phyloP scores from a whole-genome alignment of 1,140 invertebrate species.

The Drosophila arizonae region DNA sequence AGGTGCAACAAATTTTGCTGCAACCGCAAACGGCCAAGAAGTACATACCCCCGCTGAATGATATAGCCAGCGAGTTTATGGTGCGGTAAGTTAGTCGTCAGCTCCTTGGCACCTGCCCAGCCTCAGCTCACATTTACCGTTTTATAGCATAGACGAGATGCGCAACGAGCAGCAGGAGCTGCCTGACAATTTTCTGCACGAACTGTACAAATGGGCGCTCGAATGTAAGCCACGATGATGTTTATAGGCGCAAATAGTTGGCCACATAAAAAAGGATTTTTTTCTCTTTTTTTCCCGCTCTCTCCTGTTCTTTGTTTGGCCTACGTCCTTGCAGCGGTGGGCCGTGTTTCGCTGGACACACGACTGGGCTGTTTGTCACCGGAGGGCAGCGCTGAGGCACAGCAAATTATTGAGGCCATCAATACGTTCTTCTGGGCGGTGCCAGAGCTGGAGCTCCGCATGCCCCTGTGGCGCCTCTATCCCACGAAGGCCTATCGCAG shows the following conservation, averaged over 20 bases:
- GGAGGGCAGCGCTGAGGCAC: conserved; percentile 86
- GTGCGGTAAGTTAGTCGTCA: conserved; percentile 84
- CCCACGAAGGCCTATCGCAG: conserved; percentile 89
- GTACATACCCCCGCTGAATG: conserved; percentile 88
- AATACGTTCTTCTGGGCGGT: conserved; percentile 92
- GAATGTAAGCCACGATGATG: conserved; percentile 88
- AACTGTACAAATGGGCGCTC: conserved; percentile 94
- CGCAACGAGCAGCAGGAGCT: conserved; percentile 87
- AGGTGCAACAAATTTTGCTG: conserved; percentile 92
- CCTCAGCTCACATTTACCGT: neutral
- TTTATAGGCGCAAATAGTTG: neutral
- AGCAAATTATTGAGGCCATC: conserved; percentile 90
- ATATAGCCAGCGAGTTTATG: conserved; percentile 89
- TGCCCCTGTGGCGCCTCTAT: conserved; percentile 91
- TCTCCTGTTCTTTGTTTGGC: neutral
- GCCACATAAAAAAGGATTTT: neutral
- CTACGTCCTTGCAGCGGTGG: conserved; percentile 86
- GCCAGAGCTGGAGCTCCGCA: conserved; percentile 89
- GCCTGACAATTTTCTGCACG: conserved; percentile 90
- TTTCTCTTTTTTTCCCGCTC: too few species aligned
- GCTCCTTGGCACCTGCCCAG: neutral
- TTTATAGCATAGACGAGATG: conserved; percentile 87
- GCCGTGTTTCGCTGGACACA: conserved; percentile 90
- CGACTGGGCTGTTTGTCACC: conserved; percentile 90
- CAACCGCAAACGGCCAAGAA: conserved; percentile 90